Evolutionary conservation across 2,888 invertebrate species (phyloP).

Genomic region (Craniophora ligustri): DNA sequence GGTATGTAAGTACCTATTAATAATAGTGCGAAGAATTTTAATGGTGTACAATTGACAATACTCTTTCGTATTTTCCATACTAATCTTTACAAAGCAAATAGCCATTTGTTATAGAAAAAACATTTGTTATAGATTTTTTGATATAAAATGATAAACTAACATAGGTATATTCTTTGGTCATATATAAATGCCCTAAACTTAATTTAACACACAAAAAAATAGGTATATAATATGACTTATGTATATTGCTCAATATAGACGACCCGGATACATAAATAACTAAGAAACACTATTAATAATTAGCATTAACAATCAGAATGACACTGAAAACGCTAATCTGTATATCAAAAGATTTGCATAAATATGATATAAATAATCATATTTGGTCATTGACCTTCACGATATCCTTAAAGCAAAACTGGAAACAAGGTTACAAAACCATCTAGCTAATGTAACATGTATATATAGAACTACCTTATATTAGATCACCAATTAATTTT

Average conservation of each 20-base stretch:
- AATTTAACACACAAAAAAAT: too few species aligned
- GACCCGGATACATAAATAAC: conserved; percentile 1
- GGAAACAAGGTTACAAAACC: conserved; percentile 38
- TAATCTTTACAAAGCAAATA: conserved; percentile 13
- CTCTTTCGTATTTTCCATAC: conserved; percentile 20
- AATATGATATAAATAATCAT: conserved; percentile 26
- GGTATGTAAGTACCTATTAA: conserved; percentile 54
- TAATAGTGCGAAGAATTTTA: conserved; percentile 53
- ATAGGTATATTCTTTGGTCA: too few species aligned
- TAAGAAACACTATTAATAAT: conserved; percentile 14
- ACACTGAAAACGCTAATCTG: conserved; percentile 39
- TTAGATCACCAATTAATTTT: conserved; percentile 28
- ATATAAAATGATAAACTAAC: too few species aligned
- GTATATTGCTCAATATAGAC: too few species aligned
- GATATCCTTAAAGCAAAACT: conserved; percentile 36
- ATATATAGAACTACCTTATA: conserved; percentile 24
- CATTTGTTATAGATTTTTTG: too few species aligned
- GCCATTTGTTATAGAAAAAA: background rate
- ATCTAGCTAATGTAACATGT: conserved; percentile 26
- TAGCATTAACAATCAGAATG: conserved; percentile 34
- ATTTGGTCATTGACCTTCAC: conserved; percentile 42
- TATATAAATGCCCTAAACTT: too few species aligned
- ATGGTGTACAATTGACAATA: conserved; percentile 35
- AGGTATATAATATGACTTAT: too few species aligned
- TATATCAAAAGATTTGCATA: conserved; percentile 35